Percentiles rank a stretch among this genome's conserved stretches.
Conservation (phyloP, 2,888 invertebrate genomes). For the Troglohyphantes excavatus region DNA sequence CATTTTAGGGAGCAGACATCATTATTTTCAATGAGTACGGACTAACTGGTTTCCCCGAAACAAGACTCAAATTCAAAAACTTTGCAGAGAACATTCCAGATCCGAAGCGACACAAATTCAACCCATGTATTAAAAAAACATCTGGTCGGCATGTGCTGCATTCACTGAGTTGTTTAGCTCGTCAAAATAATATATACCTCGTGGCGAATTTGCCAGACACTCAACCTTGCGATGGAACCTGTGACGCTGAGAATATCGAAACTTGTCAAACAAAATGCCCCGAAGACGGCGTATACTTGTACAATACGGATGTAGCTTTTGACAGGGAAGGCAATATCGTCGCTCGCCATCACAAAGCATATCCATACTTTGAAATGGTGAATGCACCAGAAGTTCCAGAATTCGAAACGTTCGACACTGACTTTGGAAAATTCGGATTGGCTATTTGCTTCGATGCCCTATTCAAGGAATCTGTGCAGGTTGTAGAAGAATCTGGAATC, state of each 20-base stretch:
- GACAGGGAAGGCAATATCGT: constrained; percentile 88
- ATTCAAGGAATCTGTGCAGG: constrained; percentile 87
- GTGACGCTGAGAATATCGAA: background rate
- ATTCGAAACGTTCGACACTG: constrained; percentile 87
- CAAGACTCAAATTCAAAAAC: background rate
- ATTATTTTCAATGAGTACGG: constrained; percentile 89
- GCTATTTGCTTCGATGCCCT: constrained; percentile 92
- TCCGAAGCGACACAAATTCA: constrained; percentile 18
- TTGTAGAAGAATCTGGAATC: constrained; percentile 85
- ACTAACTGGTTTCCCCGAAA: constrained; percentile 80
- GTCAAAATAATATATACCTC: constrained; percentile 86
- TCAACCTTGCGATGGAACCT: constrained; percentile 84
- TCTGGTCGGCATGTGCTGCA: constrained; percentile 78
- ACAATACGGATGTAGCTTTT: constrained; percentile 91
- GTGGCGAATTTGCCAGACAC: constrained; percentile 88
- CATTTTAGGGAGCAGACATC: constrained; percentile 87
- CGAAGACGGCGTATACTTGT: constrained; percentile 82
- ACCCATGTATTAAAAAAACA: constrained; percentile 43
- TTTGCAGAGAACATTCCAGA: constrained; percentile 54
- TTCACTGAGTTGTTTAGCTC: constrained; percentile 85
- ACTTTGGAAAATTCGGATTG: constrained; percentile 90
- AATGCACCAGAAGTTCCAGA: constrained; percentile 84
- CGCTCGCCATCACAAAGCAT: constrained; percentile 86
- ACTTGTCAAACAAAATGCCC: constrained; percentile 79
- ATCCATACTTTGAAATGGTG: too few relatives aligned